These are phyloP conservation scores for Balaenoptera acutorostrata DNA, from an alignment of 2,113 vertebrate genomes.

Conservation along the genomic window DNA sequence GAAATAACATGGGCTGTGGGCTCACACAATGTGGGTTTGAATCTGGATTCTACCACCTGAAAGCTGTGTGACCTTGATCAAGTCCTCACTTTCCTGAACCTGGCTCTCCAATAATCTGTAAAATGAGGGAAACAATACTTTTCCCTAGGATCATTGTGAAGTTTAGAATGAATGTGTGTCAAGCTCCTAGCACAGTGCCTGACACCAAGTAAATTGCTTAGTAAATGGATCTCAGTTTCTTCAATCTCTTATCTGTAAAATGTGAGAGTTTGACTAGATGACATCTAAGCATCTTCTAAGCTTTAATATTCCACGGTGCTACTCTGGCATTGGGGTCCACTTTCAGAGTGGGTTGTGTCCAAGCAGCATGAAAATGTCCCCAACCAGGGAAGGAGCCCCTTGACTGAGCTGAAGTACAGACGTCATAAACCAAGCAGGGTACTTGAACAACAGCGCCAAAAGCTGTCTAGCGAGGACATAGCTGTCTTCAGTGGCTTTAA, in stretches of 20 bases:
- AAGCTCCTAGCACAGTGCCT: neutral
- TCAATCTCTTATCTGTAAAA: neutral
- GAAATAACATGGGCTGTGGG: neutral
- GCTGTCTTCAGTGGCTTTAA: neutral
- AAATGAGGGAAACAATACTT: neutral
- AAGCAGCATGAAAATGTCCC: neutral
- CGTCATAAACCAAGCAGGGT: neutral
- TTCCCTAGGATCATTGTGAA: neutral
- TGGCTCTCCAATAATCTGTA: neutral
- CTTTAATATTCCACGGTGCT: neutral
- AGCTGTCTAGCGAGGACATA: neutral
- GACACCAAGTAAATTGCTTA: neutral
- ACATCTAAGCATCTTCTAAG: neutral
- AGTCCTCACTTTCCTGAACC: neutral
- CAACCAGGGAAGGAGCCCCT: neutral
- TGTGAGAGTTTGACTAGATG: neutral
- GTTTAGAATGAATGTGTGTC: neutral
- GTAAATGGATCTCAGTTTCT: neutral
- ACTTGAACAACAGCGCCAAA: neutral
- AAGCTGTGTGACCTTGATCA: neutral
- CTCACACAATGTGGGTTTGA: neutral
- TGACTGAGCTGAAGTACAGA: neutral
- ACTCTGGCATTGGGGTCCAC: neutral
- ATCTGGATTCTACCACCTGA: neutral
- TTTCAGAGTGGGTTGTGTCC: neutral